Percentiles rank a stretch among this genome's conserved stretches.
phyloP scores from a whole-genome alignment of 2,888 invertebrate genomes.

The Archips crataeganus region DNA sequence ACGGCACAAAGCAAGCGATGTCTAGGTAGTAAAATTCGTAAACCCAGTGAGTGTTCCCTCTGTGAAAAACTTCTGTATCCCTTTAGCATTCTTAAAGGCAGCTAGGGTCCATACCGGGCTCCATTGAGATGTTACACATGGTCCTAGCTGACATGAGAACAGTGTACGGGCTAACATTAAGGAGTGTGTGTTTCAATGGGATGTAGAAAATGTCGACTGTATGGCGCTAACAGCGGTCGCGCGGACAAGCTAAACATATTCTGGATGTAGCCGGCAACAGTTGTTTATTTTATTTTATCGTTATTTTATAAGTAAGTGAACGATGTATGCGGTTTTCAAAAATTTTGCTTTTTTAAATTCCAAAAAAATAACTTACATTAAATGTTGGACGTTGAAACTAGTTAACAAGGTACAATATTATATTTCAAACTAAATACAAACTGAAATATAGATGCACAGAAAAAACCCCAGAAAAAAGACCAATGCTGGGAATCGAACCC shows the following conservation, averaged over 20 bases:
- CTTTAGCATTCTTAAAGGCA: slow-evolving; percentile 62
- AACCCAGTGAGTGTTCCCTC: not conserved
- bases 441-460: too few relatives aligned
- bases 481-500: too few relatives aligned
- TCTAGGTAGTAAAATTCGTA: not conserved
- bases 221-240: slow-evolving; percentile 5
- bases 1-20: not conserved
- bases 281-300: not conserved
- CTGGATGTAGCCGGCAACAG: not conserved
- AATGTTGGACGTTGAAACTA: too few relatives aligned
- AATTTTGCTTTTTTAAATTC: too few relatives aligned
- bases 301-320: not conserved
- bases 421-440: too few relatives aligned
- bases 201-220: slow-evolving; percentile 19
- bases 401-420: too few relatives aligned
- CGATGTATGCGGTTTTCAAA: too few relatives aligned
- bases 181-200: slow-evolving; percentile 65
- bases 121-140: slow-evolving; percentile 78
- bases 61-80: not conserved
- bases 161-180: slow-evolving; percentile 55
- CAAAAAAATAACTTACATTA: too few relatives aligned
- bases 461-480: too few relatives aligned
- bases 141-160: slow-evolving; percentile 67
- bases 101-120: slow-evolving; percentile 67
- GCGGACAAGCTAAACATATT: not conserved